These are phyloP conservation scores for Bimastos eiseni DNA, from an alignment of 2,888 invertebrate genomes.

Conservation along the genomic window DNA sequence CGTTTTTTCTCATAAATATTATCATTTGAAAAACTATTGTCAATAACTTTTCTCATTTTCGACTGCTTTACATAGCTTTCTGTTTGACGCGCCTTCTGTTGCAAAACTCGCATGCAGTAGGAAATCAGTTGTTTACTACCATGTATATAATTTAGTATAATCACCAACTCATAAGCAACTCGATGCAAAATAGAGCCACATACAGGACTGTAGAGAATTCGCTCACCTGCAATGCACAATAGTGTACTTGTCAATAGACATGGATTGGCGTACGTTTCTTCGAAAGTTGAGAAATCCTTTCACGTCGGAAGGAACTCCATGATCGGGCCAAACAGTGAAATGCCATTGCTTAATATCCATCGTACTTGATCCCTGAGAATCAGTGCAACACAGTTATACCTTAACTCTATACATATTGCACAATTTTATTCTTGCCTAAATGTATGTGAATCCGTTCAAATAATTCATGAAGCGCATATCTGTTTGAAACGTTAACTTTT, in stretches of 20 bases:
- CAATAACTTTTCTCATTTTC: no score
- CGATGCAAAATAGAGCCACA: background rate
- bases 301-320: background rate
- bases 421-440: no score
- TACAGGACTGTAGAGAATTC: background rate
- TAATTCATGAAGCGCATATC: no score
- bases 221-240: conserved; percentile 13
- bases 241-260: conserved; percentile 1
- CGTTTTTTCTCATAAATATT: no score
- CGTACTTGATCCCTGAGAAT: background rate
- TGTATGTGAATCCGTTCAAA: no score
- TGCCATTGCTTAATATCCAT: conserved; percentile 15
- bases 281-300: conserved; percentile 20
- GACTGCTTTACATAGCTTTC: no score
- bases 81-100: no score
- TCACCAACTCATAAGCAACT: background rate
- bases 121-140: no score
- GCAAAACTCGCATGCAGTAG: no score
- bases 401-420: background rate
- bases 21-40: no score
- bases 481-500: no score
- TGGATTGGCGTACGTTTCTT: background rate
- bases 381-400: background rate
- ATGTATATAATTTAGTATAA: background rate
- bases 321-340: conserved; percentile 15